phyloP scores from a whole-genome alignment of 2,113 vertebrate genomes.

The Anarhynchus alexandrinus region DNA sequence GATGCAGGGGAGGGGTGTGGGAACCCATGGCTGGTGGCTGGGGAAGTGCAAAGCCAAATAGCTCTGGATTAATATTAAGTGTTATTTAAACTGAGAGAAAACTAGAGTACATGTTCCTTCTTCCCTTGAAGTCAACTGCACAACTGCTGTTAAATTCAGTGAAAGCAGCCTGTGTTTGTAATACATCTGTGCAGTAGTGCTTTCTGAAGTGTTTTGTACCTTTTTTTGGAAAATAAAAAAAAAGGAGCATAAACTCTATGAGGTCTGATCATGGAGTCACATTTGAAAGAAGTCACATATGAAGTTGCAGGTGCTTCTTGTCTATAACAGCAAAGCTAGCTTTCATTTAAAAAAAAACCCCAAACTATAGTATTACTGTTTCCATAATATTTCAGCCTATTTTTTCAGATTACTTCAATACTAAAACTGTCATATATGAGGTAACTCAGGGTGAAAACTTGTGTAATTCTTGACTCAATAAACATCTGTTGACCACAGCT shows the following conservation, averaged over 20 bases:
- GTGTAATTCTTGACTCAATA: not conserved
- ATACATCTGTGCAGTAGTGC: not conserved
- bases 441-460: not conserved
- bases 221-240: not conserved
- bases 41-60: not conserved
- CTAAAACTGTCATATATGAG: not conserved
- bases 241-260: not conserved
- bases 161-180: not conserved
- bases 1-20: not conserved
- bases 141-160: not conserved
- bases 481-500: not conserved
- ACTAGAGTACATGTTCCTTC: not conserved
- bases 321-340: not conserved
- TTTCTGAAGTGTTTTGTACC: not conserved
- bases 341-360: not conserved
- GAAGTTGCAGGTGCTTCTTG: not conserved
- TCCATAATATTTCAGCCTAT: not conserved
- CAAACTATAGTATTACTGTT: not conserved
- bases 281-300: not conserved
- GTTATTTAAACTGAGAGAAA: not conserved
- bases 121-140: not conserved
- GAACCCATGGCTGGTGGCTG: slow-evolving; percentile 8
- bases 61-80: slow-evolving; percentile 1
- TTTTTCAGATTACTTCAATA: not conserved
- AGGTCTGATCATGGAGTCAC: not conserved